These are phyloP conservation scores for Drosophila tripunctata DNA, from an alignment of 2,888 invertebrate genomes.

Conservation along the genomic window DNA sequence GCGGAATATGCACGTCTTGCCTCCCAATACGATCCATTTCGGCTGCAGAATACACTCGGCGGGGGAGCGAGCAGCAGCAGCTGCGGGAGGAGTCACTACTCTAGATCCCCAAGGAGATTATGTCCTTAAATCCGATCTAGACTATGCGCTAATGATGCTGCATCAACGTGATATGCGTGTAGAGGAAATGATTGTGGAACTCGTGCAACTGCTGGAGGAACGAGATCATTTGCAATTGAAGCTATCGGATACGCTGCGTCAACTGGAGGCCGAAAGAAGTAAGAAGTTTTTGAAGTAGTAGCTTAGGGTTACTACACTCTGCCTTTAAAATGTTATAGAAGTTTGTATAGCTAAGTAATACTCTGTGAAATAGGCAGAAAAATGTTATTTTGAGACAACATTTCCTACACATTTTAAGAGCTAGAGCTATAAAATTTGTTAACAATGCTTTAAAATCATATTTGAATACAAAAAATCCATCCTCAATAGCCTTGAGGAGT, in stretches of 20 bases:
- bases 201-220: conserved; percentile 93
- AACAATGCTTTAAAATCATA: too few relatives aligned
- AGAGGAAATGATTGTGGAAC: conserved; percentile 93
- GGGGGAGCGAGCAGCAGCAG: conserved; percentile 19
- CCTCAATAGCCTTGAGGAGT: too few relatives aligned
- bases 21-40: conserved; percentile 84
- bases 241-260: conserved; percentile 91
- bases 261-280: conserved; percentile 87
- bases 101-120: conserved; percentile 49
- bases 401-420: too few relatives aligned
- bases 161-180: conserved; percentile 94
- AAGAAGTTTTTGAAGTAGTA: too few relatives aligned
- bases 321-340: too few relatives aligned
- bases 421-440: too few relatives aligned
- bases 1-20: conserved; percentile 86
- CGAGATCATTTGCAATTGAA: conserved; percentile 93
- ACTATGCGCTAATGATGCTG: conserved; percentile 92
- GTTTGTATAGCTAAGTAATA: too few relatives aligned
- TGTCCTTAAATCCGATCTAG: conserved; percentile 88
- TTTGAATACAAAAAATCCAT: too few relatives aligned
- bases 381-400: too few relatives aligned
- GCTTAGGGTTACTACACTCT: too few relatives aligned
- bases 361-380: too few relatives aligned
- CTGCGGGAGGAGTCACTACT: conserved; percentile 1
- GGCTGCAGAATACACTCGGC: conserved; percentile 76